Evolutionary conservation across 2,888 invertebrate genomes (phyloP).

Genomic region (Nymphalis polychloros): DNA sequence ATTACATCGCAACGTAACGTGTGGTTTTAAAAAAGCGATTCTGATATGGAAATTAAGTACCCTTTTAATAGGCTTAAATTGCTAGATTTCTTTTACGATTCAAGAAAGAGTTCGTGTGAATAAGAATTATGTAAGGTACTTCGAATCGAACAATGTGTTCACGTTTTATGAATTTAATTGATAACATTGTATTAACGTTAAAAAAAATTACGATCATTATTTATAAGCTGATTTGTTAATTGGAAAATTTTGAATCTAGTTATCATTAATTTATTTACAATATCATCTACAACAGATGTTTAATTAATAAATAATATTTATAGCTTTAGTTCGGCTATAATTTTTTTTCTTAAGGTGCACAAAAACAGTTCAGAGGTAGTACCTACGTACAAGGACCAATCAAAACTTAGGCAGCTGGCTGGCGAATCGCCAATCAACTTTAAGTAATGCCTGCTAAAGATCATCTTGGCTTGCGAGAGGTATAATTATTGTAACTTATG

Average conservation of each 20-base stretch:
- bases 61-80: constrained; percentile 37
- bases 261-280: constrained; percentile 4
- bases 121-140: constrained; percentile 18
- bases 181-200: not conserved
- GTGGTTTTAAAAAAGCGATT: constrained; percentile 26
- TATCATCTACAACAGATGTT: not conserved
- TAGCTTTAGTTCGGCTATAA: not conserved
- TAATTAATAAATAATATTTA: constrained; percentile 4
- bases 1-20: constrained; percentile 9
- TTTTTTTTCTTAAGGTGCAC: constrained; percentile 12
- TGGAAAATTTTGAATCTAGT: not conserved
- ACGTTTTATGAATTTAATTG: constrained; percentile 16
- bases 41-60: constrained; percentile 32
- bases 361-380: constrained; percentile 23
- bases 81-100: constrained; percentile 27
- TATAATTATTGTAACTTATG: constrained; percentile 11
- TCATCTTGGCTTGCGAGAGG: not conserved
- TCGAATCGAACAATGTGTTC: not conserved
- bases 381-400: constrained; percentile 20
- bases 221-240: not conserved
- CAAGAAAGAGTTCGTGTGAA: constrained; percentile 28
- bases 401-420: constrained; percentile 28
- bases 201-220: not conserved
- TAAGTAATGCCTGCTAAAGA: constrained; percentile 11
- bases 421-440: constrained; percentile 26